Conservation (phyloP, 2,797 vertebrate species). For the Hydrocynus forskahlii region DNA sequence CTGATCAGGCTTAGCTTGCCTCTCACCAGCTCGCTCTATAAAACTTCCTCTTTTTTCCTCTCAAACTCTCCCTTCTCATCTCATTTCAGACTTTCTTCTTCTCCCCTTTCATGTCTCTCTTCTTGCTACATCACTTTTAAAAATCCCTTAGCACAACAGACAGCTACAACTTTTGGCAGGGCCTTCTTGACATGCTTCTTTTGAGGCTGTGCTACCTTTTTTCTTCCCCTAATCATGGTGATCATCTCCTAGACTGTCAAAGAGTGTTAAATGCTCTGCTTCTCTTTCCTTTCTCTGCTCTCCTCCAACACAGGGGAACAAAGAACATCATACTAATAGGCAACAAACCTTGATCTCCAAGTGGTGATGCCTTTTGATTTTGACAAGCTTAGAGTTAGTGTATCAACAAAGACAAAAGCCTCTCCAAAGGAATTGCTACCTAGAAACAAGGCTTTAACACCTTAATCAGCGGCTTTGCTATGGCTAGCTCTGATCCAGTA, state of each 20-base stretch:
- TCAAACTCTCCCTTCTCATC: not conserved
- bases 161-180: not conserved
- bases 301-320: slow-evolving; percentile 6
- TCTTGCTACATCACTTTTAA: not conserved
- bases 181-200: not conserved
- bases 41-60: slow-evolving; percentile 5
- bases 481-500: slow-evolving; percentile 34
- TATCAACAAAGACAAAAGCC: not conserved
- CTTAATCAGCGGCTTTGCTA: slow-evolving; percentile 14
- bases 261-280: slow-evolving; percentile 5
- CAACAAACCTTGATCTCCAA: not conserved
- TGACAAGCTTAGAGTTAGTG: not conserved
- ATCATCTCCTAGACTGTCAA: slow-evolving; percentile 26
- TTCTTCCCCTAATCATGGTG: not conserved
- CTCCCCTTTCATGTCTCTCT: too few relatives aligned
- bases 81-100: too few relatives aligned
- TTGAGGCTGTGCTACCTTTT: not conserved
- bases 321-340: slow-evolving; percentile 3
- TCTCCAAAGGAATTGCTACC: slow-evolving; percentile 10
- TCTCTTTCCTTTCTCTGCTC: not conserved
- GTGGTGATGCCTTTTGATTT: not conserved
- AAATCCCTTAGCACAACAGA: not conserved
- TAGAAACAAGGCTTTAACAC: not conserved
- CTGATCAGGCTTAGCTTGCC: not conserved
- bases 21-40: not conserved